phyloP scores from a whole-genome alignment of 2,888 invertebrate genomes.

The Nephrocerus scutellatus region DNA sequence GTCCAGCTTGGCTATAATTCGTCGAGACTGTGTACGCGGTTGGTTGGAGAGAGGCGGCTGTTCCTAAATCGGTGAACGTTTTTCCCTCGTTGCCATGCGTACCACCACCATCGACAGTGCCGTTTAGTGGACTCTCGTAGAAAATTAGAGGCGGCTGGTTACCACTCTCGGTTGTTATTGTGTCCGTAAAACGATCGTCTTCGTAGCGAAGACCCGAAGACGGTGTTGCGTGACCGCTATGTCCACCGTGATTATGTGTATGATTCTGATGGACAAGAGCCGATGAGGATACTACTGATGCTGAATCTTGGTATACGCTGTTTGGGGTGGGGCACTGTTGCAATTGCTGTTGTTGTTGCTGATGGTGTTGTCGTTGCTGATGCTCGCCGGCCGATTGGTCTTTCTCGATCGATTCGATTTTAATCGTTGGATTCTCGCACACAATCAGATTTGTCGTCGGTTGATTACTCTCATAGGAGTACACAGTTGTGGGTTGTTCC shows the following conservation, averaged over 20 bases:
- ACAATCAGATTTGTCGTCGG: conserved; percentile 30
- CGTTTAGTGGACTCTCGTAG: conserved; percentile 29
- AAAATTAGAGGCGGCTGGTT: conserved; percentile 25
- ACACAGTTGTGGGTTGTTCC: conserved; percentile 34
- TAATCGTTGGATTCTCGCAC: conserved; percentile 38
- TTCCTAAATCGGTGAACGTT: conserved; percentile 44
- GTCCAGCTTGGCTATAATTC: conserved; percentile 32
- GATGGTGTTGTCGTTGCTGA: conserved; percentile 24
- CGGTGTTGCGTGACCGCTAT: conserved; percentile 17
- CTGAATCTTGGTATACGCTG: conserved; percentile 31
- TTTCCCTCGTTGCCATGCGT: conserved; percentile 38
- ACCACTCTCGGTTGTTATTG: conserved; percentile 30
- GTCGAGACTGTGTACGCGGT: conserved; percentile 27
- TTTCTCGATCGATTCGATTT: conserved; percentile 42
- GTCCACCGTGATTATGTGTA: conserved; percentile 1
- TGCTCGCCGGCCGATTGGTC: conserved; percentile 28
- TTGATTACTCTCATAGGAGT: conserved; percentile 26
- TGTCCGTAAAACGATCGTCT: conserved; percentile 27
- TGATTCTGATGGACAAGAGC: conserved; percentile 24
- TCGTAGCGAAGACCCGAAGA: conserved; percentile 22
- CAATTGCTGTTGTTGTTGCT: conserved; percentile 19
- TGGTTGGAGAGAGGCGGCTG: conserved; percentile 19
- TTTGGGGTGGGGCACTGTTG: conserved; percentile 39
- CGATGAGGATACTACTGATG: conserved; percentile 35
- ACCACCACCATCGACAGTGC: conserved; percentile 33